Evolutionary conservation across 2,113 vertebrate genomes (phyloP), one percentile per base, ranked within the genome.

Genomic region (Pterocles orientalis): DNA sequence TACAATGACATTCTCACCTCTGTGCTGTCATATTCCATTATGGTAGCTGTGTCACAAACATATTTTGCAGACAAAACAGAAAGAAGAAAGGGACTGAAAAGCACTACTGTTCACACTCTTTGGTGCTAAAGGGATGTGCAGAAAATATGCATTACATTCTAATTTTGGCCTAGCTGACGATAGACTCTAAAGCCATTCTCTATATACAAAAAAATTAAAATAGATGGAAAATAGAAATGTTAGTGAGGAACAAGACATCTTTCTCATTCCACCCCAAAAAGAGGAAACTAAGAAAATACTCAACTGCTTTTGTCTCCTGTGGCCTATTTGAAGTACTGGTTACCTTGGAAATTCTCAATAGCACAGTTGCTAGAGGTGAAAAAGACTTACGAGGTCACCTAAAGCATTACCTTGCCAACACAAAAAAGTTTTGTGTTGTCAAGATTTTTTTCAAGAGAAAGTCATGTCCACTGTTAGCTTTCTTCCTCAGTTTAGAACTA

Each of bases 21-120:
- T 75, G 21, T 86, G 68, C 88, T 94, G 91, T 90, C 79, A 68
- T 90, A 88, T 92, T 94, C 82, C 65, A 57, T 93, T 92, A 92
- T 71, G 90, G 65, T 51, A 75, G 36, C 82, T 93, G 28, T 93
- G 71, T 73, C 92, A 93, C 79, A 86, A 92, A 62, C 11, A 26
- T 25, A 20, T 70, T 94, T 95, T 82, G 43, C 18, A 83, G 43
- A 34, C 34, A 71, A 80, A 93, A 60, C 26, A 81, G 39, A 29
- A 86, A 73, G 75, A 90, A 12, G 13, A 90, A 92, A 77, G 6
- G 23, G n/a, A 83, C 4, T 45, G 64, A 90, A 92, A 33, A 78
- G 17, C 43, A 54, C 12, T 88, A 26, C 18, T 69, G 39, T 93
- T 92, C 56, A 50, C 19, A 39, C 77, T 18, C 34, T 83, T 64